Percentiles rank a stretch among this genome's conserved stretches.
phyloP scores from a whole-genome alignment of 2,113 vertebrate genomes.

The Leuciscus idus region DNA sequence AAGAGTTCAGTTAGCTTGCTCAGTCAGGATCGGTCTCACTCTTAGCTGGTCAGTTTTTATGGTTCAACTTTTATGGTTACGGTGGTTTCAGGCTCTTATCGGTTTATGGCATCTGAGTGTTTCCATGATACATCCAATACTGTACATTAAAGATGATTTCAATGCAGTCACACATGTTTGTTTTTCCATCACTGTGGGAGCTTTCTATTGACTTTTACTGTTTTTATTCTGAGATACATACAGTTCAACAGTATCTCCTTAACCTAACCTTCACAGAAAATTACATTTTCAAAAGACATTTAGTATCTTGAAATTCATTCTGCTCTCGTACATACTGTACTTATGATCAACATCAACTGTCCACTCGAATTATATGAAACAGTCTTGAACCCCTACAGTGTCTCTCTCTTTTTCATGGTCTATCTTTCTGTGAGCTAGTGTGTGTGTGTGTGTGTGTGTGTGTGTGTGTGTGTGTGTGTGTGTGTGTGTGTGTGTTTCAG shows the following conservation, averaged over 20 bases:
- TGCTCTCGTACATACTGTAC: background rate
- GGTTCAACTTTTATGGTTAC: background rate
- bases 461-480: background rate
- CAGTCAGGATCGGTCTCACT: background rate
- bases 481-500: background rate
- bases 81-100: background rate
- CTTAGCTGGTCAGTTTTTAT: slow-evolving; percentile 10
- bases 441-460: background rate
- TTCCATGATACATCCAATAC: slow-evolving; percentile 4
- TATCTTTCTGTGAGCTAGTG: background rate
- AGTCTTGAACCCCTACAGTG: background rate
- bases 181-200: background rate
- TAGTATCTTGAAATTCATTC: background rate
- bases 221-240: background rate
- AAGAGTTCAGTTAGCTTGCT: background rate
- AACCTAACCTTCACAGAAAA: background rate
- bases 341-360: background rate
- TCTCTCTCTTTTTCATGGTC: slow-evolving; percentile 7
- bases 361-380: slow-evolving; percentile 2
- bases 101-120: background rate
- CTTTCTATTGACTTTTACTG: slow-evolving; percentile 9
- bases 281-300: background rate
- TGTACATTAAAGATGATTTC: background rate
- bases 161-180: slow-evolving; percentile 1
- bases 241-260: background rate